These are phyloP conservation scores for Otus sunia DNA, from an alignment of 2,113 vertebrate species.

Conservation along the genomic window DNA sequence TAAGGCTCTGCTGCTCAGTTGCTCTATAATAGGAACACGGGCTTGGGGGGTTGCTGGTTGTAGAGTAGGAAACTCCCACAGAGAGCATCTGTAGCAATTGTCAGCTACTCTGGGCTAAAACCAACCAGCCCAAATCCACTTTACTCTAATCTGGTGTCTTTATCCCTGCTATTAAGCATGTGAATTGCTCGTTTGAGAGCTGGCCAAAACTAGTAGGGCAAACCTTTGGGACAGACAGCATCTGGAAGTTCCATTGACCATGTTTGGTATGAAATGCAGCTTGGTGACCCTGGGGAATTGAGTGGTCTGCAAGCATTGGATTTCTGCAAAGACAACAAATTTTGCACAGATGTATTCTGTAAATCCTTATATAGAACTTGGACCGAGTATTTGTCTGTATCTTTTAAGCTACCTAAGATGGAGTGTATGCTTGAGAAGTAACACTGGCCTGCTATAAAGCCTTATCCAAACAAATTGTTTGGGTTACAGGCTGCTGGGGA, in stretches of 20 bases:
- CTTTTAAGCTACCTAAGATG: not conserved
- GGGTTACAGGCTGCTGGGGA: not conserved
- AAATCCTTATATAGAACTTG: not conserved
- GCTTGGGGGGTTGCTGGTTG: not conserved
- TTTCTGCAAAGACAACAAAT: constrained; percentile 40
- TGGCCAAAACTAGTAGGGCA: constrained; percentile 35
- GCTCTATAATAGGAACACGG: not conserved
- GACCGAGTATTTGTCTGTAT: fast-evolving
- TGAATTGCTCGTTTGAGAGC: not conserved
- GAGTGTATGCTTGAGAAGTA: not conserved
- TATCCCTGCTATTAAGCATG: not conserved
- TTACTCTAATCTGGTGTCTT: constrained; percentile 26
- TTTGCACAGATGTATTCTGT: not conserved
- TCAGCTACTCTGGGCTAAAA: not conserved
- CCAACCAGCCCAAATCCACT: constrained; percentile 12
- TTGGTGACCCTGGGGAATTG: not conserved
- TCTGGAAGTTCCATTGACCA: constrained; percentile 46
- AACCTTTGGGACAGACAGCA: constrained; percentile 39
- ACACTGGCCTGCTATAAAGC: not conserved
- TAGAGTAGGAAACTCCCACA: not conserved
- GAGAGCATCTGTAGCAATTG: not conserved
- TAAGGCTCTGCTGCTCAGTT: not conserved
- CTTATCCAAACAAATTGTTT: constrained; percentile 53
- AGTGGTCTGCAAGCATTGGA: constrained; percentile 1
- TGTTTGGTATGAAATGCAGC: constrained; percentile 59